These are phyloP conservation scores for Drosophila melanica DNA, from an alignment of 1,140 invertebrate species.

Conservation along the genomic window DNA sequence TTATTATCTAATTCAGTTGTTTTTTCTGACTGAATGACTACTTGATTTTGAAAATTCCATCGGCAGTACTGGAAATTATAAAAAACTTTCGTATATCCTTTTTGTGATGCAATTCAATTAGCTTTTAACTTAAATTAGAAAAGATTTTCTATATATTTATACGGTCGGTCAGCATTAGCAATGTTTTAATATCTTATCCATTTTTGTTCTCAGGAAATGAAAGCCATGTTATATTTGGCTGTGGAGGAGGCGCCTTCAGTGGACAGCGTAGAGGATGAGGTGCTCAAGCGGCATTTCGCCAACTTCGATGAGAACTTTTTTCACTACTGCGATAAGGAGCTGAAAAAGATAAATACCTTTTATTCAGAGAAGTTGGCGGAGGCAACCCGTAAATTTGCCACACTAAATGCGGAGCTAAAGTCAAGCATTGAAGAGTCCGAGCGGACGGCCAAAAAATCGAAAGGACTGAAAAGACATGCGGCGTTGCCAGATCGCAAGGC, in stretches of 20 bases:
- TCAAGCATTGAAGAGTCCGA: slow-evolving; percentile 89
- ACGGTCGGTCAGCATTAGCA: too few species aligned
- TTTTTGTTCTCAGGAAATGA: slow-evolving; percentile 91
- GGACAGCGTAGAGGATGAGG: slow-evolving; percentile 94
- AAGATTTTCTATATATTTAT: not conserved
- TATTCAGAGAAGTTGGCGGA: slow-evolving; percentile 99
- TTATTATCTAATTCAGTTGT: too few species aligned
- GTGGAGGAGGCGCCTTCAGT: slow-evolving; percentile 94
- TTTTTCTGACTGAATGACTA: too few species aligned
- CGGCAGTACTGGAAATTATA: too few species aligned
- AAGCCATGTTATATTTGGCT: slow-evolving; percentile 94
- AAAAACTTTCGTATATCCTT: too few species aligned
- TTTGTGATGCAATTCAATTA: too few species aligned
- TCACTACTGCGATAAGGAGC: slow-evolving; percentile 96
- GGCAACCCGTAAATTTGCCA: slow-evolving; percentile 97
- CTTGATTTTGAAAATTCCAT: too few species aligned
- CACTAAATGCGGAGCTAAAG: slow-evolving; percentile 94
- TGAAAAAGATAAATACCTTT: slow-evolving; percentile 98
- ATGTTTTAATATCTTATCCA: too few species aligned
- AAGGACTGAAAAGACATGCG: slow-evolving; percentile 85
- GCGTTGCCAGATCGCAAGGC: slow-evolving; percentile 89
- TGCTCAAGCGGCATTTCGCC: slow-evolving; percentile 94
- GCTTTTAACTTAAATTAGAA: too few species aligned
- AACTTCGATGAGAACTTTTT: slow-evolving; percentile 99
- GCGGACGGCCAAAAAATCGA: slow-evolving; percentile 84